Evolutionary conservation across 2,888 invertebrate species (phyloP), one percentile per base, ranked within the genome.

Genomic region (Serripes groenlandicus): DNA sequence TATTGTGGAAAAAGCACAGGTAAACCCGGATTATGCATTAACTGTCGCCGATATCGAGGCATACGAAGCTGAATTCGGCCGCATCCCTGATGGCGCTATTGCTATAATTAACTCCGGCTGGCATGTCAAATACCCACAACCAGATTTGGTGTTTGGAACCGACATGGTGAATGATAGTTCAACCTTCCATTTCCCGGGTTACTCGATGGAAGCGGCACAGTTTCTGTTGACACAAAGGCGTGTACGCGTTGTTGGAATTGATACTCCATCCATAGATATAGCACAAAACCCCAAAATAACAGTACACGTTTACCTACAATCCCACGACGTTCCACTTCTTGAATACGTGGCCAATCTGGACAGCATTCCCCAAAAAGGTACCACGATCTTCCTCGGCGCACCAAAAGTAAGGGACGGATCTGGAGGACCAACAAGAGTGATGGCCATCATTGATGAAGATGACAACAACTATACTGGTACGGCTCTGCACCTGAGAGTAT

Each of bases 241-340:
- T 21, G 5, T 68, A 3, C 5, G 23, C 26, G 95, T 96, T 78
- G 95, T 96, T 7, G 97, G 96, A 0, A 95, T 97, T 0, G 97
- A 97, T 91, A 95, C 96, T 0, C 95, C 96, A 0, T 96, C 96
- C 9, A 93, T 96, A 1, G 97, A 97, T 93, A 95, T 95, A 0
- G 96, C 96, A 85, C 82, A 92, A 1, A 37, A 70, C 32, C 1
- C n/a, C 0, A 52, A 2, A 18, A 70, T 62, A 34, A 56, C 64
- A 1, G 77, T 77, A 35, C 84, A 84, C 28, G 66, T 68, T 23
- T 81, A 81, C 62, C 62, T 81, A 5, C 81, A 78, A n/a, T 52
- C 75, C 18, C 75, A 78, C 34, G 54, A 81, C n/a, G 78, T 84
- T 3, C 84, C 84, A 1, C 68, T 80, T 3, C 70, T 84, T 11